These are phyloP conservation scores for Agrochola macilenta DNA, from an alignment of 2,888 invertebrate species.

Conservation along the genomic window DNA sequence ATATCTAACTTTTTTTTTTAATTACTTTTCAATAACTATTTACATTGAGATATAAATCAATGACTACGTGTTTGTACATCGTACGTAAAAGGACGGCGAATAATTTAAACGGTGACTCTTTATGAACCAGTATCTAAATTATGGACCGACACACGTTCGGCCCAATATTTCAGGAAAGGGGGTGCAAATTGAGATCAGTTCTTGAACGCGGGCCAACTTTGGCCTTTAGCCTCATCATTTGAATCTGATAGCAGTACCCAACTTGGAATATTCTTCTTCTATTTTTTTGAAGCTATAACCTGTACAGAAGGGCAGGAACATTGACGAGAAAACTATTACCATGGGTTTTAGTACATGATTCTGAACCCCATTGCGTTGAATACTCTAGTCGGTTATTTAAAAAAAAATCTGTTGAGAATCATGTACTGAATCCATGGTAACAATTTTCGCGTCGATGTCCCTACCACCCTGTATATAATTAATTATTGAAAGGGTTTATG, in stretches of 20 bases:
- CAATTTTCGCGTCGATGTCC: no score
- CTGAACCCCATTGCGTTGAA: no score
- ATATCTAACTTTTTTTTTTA: no score
- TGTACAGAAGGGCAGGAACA: no score
- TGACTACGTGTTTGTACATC: neutral
- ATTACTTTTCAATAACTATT: neutral
- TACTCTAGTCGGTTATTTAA: no score
- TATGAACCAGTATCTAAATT: constrained; percentile 64
- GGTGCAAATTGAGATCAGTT: constrained; percentile 72
- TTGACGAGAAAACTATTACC: no score
- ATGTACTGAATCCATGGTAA: no score
- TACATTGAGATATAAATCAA: neutral
- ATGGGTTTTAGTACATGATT: no score
- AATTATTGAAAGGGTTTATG: neutral
- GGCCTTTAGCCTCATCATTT: constrained; percentile 21
- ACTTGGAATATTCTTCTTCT: neutral
- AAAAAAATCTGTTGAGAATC: no score
- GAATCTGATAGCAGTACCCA: constrained; percentile 7
- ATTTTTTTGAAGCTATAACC: neutral
- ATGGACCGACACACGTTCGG: constrained; percentile 70
- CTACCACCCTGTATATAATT: neutral
- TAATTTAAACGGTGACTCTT: constrained; percentile 45
- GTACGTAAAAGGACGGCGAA: neutral
- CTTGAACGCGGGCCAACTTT: constrained; percentile 63
- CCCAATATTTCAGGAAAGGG: constrained; percentile 76